Conservation (phyloP, 2,888 invertebrate species). For the Stenchaetothrips biformis region DNA sequence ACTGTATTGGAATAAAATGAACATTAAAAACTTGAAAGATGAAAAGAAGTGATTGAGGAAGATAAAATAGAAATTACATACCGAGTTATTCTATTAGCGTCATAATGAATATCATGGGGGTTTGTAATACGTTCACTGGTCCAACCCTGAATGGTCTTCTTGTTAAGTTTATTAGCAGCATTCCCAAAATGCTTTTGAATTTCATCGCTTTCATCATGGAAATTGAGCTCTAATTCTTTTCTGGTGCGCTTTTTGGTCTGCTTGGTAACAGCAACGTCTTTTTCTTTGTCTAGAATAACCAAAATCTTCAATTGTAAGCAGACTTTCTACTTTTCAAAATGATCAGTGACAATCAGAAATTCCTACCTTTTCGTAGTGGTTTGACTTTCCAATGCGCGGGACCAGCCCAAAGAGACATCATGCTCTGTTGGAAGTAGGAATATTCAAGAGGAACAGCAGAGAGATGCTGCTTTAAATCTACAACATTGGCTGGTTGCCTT, state of each 20-base stretch:
- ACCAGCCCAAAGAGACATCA: slow-evolving; percentile 64
- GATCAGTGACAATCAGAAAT: not conserved
- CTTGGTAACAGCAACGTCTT: slow-evolving; percentile 3
- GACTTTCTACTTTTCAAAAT: not conserved
- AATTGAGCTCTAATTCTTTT: slow-evolving; percentile 37
- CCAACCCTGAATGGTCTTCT: slow-evolving; percentile 40
- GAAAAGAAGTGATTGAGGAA: slow-evolving; percentile 30
- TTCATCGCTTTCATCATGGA: slow-evolving; percentile 32
- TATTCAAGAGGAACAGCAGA: slow-evolving; percentile 58
- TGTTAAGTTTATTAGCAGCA: slow-evolving; percentile 33
- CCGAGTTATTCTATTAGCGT: slow-evolving; percentile 33
- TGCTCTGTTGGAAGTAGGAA: slow-evolving; percentile 59
- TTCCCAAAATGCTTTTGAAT: slow-evolving; percentile 27
- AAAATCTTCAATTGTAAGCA: not conserved
- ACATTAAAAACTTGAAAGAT: not conserved
- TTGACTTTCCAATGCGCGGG: slow-evolving; percentile 77
- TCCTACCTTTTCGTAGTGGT: slow-evolving; percentile 29
- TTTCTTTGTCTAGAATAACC: not conserved
- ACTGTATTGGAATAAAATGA: slow-evolving; percentile 34
- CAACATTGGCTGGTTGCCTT: slow-evolving; percentile 47
- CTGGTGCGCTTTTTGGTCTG: slow-evolving; percentile 29
- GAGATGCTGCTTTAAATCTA: slow-evolving; percentile 55
- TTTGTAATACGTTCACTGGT: slow-evolving; percentile 39
- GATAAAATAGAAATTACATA: slow-evolving; percentile 33
- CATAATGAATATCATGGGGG: slow-evolving; percentile 39